Conservation (phyloP, 2,888 invertebrate species). For the Hemithea aestivaria region DNA sequence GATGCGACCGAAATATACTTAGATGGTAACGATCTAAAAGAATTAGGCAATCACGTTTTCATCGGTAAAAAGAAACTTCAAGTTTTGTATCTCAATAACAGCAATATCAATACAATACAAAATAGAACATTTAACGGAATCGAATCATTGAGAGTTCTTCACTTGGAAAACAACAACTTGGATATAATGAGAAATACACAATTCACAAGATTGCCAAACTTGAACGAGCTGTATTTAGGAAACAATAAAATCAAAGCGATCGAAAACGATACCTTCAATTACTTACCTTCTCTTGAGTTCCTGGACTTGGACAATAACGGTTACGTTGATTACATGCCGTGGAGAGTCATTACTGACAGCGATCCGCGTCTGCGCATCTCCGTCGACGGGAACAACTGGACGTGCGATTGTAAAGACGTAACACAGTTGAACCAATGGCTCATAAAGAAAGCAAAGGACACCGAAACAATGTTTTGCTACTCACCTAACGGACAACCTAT, state of each 20-base stretch:
- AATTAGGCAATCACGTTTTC: constrained; percentile 90
- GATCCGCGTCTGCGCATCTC: constrained; percentile 84
- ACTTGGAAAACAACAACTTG: constrained; percentile 87
- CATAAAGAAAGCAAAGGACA: constrained; percentile 82
- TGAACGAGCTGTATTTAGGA: constrained; percentile 87
- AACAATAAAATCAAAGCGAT: constrained; percentile 86
- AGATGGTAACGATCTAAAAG: constrained; percentile 88
- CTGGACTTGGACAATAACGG: constrained; percentile 88
- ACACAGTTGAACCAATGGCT: constrained; percentile 85
- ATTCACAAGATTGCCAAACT: constrained; percentile 85
- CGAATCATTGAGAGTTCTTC: constrained; percentile 84
- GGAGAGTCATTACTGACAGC: constrained; percentile 83
- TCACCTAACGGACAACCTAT: constrained; percentile 74
- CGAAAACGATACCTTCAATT: constrained; percentile 87
- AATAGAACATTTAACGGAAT: constrained; percentile 91
- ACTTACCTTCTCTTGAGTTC: constrained; percentile 84
- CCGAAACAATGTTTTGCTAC: constrained; percentile 83
- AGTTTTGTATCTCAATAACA: constrained; percentile 88
- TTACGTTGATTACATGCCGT: constrained; percentile 87
- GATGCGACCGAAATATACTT: constrained; percentile 93
- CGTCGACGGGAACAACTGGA: constrained; percentile 89
- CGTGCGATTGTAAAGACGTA: constrained; percentile 88
- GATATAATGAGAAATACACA: constrained; percentile 86
- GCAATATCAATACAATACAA: constrained; percentile 86
- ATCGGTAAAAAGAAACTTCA: constrained; percentile 91